These are phyloP conservation scores for Drosophila seclusa DNA, from an alignment of 2,888 invertebrate species.

Conservation along the genomic window DNA sequence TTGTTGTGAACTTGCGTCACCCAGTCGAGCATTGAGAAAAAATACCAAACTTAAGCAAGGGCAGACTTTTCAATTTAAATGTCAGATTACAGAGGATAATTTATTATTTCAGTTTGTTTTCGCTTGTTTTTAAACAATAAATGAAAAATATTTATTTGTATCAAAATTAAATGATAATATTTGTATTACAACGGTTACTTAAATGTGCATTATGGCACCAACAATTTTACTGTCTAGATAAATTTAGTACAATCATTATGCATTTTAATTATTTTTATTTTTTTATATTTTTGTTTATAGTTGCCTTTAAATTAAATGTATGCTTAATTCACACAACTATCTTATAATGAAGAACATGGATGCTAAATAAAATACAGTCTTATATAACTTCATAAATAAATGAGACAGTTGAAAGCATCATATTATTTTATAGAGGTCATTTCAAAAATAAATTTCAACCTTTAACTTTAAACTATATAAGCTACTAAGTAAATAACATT, in stretches of 20 bases:
- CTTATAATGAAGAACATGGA: background rate
- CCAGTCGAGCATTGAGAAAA: background rate
- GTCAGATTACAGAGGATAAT: background rate
- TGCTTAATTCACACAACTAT: background rate
- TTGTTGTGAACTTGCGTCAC: background rate
- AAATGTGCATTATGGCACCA: background rate
- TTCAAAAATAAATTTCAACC: background rate
- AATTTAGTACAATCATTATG: background rate
- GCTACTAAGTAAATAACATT: background rate
- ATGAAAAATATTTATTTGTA: background rate
- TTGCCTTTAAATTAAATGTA: background rate
- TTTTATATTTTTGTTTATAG: background rate
- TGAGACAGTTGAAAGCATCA: background rate
- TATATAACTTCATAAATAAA: background rate
- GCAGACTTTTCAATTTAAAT: conserved; percentile 17
- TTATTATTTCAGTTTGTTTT: background rate
- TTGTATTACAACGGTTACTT: background rate
- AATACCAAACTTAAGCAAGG: conserved; percentile 16
- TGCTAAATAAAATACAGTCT: background rate
- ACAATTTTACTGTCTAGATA: background rate
- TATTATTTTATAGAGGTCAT: background rate
- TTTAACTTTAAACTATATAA: background rate
- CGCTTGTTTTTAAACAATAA: background rate
- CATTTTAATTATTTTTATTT: background rate
- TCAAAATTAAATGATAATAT: background rate